Evolutionary conservation across 2,113 vertebrate species (phyloP), one percentile per base, ranked within the genome.

Genomic region (Hoplias malabaricus): DNA sequence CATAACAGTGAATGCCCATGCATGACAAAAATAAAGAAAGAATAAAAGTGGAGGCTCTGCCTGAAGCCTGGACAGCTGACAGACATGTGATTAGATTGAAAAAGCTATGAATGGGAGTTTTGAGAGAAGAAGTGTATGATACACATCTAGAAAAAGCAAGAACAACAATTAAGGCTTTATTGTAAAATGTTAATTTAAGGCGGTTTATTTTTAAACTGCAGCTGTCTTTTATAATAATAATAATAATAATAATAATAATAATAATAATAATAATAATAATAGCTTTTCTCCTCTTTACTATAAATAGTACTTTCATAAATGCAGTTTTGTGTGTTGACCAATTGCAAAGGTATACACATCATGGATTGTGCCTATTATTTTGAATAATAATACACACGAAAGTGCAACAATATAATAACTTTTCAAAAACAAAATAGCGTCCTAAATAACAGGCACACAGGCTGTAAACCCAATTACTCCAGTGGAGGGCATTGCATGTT

Each of bases 401-500:
- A n/a, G n/a, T n/a, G n/a, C n/a, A n/a, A n/a, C n/a, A n/a, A n/a
- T n/a, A 12, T 2, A 23, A 53, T 53, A 53, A 53, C 2, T 21
- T 53, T 48, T 1, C 13, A 19, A 48, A 43, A 14, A 43, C 13
- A 13, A 2, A 14, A 43, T 14, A 48, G 46, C n/a, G 46, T 53
- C 7, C 21, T 21, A 23, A 23, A 53, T 21, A 53, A 23, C n/a
- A 10, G n/a, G 59, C 12, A 43, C 34, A 16, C 19, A 43, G 11
- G 56, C n/a, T 16, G 23, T 48, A 8, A 3, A 50, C 6, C 48
- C n/a, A 53, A 2, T 21, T 8, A 33, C 29, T 31, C 43, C 61
- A 50, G 31, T 36, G 57, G 43, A 63, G 29, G 34, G 42, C 62
- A 80, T 38, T 46, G 5, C 63, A 74, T 74, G 72, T 74, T 69